Conservation (phyloP, 1,140 invertebrate species). For the Drosophila setifemur region DNA sequence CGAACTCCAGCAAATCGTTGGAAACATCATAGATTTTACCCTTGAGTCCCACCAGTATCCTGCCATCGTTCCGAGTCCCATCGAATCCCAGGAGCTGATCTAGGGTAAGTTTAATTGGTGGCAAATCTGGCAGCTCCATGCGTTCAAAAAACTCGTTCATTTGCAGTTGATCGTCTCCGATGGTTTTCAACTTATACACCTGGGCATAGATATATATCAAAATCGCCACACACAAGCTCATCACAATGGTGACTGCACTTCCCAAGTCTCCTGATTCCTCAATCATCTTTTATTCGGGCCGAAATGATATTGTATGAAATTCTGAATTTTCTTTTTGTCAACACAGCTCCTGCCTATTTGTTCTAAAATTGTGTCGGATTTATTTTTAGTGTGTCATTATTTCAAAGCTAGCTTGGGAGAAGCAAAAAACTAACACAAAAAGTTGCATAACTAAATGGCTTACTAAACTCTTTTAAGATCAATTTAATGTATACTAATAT, state of each 20-base stretch:
- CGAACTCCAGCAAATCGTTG: constrained; percentile 11
- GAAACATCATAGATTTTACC: constrained; percentile 51
- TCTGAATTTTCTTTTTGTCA: too few species aligned
- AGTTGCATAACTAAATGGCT: too few species aligned
- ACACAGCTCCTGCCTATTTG: too few species aligned
- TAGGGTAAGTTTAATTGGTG: constrained; percentile 1
- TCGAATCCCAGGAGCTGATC: constrained; percentile 18
- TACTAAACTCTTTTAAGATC: too few species aligned
- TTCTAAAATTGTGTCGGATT: too few species aligned
- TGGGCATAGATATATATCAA: constrained; percentile 4
- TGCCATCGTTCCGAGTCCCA: constrained; percentile 43
- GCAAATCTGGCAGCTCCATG: neutral
- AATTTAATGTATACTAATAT: too few species aligned
- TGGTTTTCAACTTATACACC: neutral
- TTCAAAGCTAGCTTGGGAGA: neutral
- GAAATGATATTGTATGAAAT: neutral
- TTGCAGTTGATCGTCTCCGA: neutral
- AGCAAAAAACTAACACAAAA: too few species aligned
- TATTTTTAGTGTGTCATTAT: too few species aligned
- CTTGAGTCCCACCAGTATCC: constrained; percentile 45
- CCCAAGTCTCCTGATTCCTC: neutral
- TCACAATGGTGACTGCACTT: neutral
- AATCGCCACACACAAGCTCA: neutral
- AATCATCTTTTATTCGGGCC: neutral
- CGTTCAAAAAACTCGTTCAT: neutral